Conservation (phyloP, 2,888 invertebrate genomes). For the Tetragnatha montana region DNA sequence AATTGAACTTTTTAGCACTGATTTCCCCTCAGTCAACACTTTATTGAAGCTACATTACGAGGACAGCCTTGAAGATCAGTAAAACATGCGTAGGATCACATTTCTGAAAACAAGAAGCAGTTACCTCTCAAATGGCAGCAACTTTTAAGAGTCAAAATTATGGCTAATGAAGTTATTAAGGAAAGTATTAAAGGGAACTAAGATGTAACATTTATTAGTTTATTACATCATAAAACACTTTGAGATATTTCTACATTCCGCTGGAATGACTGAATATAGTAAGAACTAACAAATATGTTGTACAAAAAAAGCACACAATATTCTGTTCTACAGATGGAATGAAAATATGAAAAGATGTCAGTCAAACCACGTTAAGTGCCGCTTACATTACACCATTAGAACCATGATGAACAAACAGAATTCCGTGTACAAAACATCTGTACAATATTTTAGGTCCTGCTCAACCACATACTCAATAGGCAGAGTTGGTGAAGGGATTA, state of each 20-base stretch:
- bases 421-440: slow-evolving; percentile 67
- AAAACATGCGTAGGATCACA: too few relatives aligned
- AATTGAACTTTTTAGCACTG: too few relatives aligned
- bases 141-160: too few relatives aligned
- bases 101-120: too few relatives aligned
- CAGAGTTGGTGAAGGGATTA: slow-evolving; percentile 32
- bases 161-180: not conserved
- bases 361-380: slow-evolving; percentile 68
- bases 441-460: slow-evolving; percentile 59
- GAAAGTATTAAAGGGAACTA: slow-evolving; percentile 50
- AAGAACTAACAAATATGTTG: slow-evolving; percentile 71
- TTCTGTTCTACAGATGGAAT: slow-evolving; percentile 71
- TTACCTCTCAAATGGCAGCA: too few relatives aligned
- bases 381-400: slow-evolving; percentile 54
- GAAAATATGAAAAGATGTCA: slow-evolving; percentile 70
- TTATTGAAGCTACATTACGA: too few relatives aligned
- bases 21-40: too few relatives aligned
- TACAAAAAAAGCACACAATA: slow-evolving; percentile 71
- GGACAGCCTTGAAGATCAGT: too few relatives aligned
- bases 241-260: slow-evolving; percentile 70
- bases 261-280: slow-evolving; percentile 71
- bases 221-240: slow-evolving; percentile 71
- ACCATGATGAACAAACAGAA: slow-evolving; percentile 63
- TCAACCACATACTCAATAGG: slow-evolving; percentile 59
- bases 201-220: slow-evolving; percentile 70